phyloP scores from a whole-genome alignment of 2,113 vertebrate genomes.

The Gyps fulvus region DNA sequence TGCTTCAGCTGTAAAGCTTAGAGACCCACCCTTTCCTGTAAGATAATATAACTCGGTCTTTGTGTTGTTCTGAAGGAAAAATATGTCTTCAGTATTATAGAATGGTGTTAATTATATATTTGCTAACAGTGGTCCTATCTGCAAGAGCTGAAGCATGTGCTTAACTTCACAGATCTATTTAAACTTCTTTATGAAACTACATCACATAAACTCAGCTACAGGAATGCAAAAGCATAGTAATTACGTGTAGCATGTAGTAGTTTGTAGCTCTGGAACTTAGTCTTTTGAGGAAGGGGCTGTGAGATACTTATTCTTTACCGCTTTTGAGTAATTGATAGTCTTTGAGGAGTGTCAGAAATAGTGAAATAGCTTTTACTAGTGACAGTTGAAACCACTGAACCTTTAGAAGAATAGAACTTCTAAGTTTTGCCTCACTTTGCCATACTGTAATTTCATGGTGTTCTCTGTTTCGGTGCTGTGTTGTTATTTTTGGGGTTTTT shows the following conservation, averaged over 20 bases:
- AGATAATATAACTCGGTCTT: slow-evolving; percentile 51
- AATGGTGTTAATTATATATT: background rate
- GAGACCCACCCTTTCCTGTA: slow-evolving; percentile 76
- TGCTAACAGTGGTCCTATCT: background rate
- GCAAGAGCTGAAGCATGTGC: background rate
- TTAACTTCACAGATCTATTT: background rate
- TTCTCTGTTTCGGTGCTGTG: background rate
- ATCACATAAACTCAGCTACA: background rate
- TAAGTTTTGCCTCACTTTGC: background rate
- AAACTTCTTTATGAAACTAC: background rate
- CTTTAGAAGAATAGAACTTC: background rate
- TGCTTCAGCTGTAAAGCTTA: background rate
- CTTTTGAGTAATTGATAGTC: background rate
- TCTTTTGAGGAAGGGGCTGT: background rate
- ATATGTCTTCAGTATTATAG: slow-evolving; percentile 11
- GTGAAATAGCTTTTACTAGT: background rate
- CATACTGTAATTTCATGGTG: background rate
- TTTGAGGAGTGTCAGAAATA: background rate
- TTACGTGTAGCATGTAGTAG: background rate
- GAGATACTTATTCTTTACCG: background rate
- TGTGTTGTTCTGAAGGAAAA: slow-evolving; percentile 57
- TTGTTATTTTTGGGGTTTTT: background rate
- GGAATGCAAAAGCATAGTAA: background rate
- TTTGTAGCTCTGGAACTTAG: background rate
- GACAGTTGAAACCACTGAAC: background rate